Percentiles rank a stretch among this genome's conserved stretches.
These are phyloP conservation scores for Gobius niger DNA, from an alignment of 2,113 vertebrate genomes.

Conservation along the genomic window DNA sequence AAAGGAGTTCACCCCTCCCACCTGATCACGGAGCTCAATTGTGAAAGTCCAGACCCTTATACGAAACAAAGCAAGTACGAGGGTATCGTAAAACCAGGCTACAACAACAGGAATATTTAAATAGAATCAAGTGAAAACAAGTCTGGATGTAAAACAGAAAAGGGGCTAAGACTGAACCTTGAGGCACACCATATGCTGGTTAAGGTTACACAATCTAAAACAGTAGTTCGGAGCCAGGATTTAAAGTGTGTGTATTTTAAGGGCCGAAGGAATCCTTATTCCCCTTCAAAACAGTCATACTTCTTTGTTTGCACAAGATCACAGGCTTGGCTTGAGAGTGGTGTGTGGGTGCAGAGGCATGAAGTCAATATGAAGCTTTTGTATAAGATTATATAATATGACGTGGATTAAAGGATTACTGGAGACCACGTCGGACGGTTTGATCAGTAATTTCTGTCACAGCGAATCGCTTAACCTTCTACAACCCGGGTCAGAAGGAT, in stretches of 20 bases:
- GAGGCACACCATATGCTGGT: neutral
- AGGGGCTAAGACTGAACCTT: neutral
- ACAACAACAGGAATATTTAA: too few relatives aligned
- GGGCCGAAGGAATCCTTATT: neutral
- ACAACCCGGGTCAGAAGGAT: slow-evolving; percentile 9
- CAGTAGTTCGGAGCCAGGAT: neutral
- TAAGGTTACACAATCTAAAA: neutral
- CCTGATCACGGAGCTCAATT: too few relatives aligned
- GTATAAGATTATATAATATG: slow-evolving; percentile 17
- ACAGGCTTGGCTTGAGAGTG: neutral
- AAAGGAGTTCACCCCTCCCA: too few relatives aligned
- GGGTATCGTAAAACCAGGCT: too few relatives aligned
- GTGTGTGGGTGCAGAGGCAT: slow-evolving; percentile 7
- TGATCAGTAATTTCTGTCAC: slow-evolving; percentile 25
- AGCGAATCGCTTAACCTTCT: slow-evolving; percentile 19
- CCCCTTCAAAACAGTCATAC: neutral
- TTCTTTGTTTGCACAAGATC: too few relatives aligned
- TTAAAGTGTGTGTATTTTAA: neutral
- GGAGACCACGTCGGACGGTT: slow-evolving; percentile 5
- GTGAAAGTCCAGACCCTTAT: too few relatives aligned
- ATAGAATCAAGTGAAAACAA: neutral
- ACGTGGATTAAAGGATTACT: slow-evolving; percentile 31
- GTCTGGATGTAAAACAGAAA: neutral
- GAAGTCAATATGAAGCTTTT: neutral
- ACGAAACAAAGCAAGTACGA: too few relatives aligned